Conservation (phyloP, 2,888 invertebrate genomes). For the Tenthredo distinguenda region DNA sequence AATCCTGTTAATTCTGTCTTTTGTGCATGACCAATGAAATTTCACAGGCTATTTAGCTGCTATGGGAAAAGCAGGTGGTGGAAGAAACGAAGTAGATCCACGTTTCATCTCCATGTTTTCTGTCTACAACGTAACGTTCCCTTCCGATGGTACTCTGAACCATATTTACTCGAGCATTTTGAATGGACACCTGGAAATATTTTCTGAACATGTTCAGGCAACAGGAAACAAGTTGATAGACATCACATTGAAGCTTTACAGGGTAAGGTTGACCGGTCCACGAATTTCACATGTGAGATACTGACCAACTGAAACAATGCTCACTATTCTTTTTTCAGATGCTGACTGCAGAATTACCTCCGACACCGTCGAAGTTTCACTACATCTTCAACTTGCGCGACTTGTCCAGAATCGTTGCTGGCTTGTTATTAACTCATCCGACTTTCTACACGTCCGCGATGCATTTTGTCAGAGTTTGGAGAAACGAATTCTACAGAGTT, state of each 20-base stretch:
- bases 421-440: slow-evolving; percentile 88
- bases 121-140: slow-evolving; percentile 92
- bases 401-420: slow-evolving; percentile 91
- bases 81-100: slow-evolving; percentile 93
- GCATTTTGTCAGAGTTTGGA: slow-evolving; percentile 91
- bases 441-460: slow-evolving; percentile 84
- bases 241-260: slow-evolving; percentile 91
- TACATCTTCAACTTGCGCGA: slow-evolving; percentile 97
- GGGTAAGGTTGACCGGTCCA: slow-evolving; percentile 78
- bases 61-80: slow-evolving; percentile 94
- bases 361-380: slow-evolving; percentile 96
- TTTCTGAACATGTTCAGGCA: slow-evolving; percentile 84
- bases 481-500: slow-evolving; percentile 93
- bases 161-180: slow-evolving; percentile 93
- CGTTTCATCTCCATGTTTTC: slow-evolving; percentile 95
- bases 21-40: slow-evolving; percentile 12
- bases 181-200: slow-evolving; percentile 86
- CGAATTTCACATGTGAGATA: not conserved
- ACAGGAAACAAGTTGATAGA: slow-evolving; percentile 85
- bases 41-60: slow-evolving; percentile 86
- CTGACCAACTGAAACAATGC: slow-evolving; percentile 8
- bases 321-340: slow-evolving; percentile 77
- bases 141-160: slow-evolving; percentile 87
- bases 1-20: not conserved
- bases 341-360: slow-evolving; percentile 88